A percentile compares a stretch with the other conserved stretches of the same genome.
phyloP scores from a whole-genome alignment of 2,888 invertebrate species.

The Clusia tigrina region DNA sequence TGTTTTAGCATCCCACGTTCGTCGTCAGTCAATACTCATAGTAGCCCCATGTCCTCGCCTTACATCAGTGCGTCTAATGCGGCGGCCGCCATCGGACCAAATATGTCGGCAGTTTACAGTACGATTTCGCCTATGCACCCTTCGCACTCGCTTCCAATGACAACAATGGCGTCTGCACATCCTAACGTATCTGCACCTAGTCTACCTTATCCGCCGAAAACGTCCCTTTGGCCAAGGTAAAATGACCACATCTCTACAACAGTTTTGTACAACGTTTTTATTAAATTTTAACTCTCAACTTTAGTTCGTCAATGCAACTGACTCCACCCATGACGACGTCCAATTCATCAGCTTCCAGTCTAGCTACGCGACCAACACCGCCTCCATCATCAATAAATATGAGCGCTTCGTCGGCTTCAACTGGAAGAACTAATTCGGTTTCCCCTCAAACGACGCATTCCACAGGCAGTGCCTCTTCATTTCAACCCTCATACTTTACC shows the following conservation, averaged over 20 bases:
- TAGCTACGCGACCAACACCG: slow-evolving; percentile 67
- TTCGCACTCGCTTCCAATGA: slow-evolving; percentile 32
- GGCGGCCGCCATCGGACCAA: slow-evolving; percentile 32
- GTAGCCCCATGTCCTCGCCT: slow-evolving; percentile 19
- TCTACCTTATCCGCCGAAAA: slow-evolving; percentile 55
- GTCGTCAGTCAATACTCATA: slow-evolving; percentile 28
- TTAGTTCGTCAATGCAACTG: slow-evolving; percentile 46
- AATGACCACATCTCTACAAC: background rate
- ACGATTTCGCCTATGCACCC: slow-evolving; percentile 26
- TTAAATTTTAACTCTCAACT: background rate
- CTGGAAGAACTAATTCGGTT: slow-evolving; percentile 66
- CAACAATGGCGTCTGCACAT: slow-evolving; percentile 34
- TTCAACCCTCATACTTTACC: slow-evolving; percentile 74
- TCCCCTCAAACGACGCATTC: slow-evolving; percentile 63
- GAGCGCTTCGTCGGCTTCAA: slow-evolving; percentile 32
- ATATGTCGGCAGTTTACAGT: slow-evolving; percentile 21
- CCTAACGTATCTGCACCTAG: slow-evolving; percentile 45
- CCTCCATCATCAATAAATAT: slow-evolving; percentile 62
- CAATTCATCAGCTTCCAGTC: slow-evolving; percentile 62
- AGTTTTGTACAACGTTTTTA: background rate
- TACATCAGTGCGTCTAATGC: slow-evolving; percentile 28
- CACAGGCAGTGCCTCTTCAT: slow-evolving; percentile 55
- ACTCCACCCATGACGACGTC: slow-evolving; percentile 58
- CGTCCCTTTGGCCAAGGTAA: slow-evolving; percentile 60
- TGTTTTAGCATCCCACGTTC: slow-evolving; percentile 25